Percentiles rank a stretch among this genome's conserved stretches.
Conservation (phyloP, 1,140 invertebrate genomes). For the Galleria mellonella region DNA sequence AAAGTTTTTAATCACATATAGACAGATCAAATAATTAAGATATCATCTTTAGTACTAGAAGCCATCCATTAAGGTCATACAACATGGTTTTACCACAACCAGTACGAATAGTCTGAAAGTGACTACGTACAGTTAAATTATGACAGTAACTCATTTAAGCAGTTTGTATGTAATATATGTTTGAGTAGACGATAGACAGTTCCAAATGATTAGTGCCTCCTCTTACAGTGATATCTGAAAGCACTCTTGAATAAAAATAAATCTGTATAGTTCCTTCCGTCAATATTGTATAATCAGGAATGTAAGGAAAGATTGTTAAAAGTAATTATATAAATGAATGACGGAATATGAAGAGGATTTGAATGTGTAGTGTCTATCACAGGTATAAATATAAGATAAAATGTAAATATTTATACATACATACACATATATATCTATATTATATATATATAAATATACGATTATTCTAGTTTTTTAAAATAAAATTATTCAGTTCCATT, state of each 20-base stretch:
- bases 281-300: background rate
- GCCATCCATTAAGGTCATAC: no score
- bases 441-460: conserved; percentile 19
- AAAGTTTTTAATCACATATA: background rate
- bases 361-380: conserved; percentile 10
- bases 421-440: conserved; percentile 27
- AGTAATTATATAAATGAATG: conserved; percentile 3
- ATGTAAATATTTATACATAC: conserved; percentile 47
- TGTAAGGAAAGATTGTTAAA: background rate
- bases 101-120: no score
- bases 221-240: conserved; percentile 9
- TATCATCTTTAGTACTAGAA: background rate
- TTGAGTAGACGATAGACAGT: background rate
- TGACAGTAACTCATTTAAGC: no score
- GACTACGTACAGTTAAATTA: no score
- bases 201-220: conserved; percentile 9
- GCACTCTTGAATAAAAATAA: background rate
- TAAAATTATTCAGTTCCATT: conserved; percentile 30
- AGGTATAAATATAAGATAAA: conserved; percentile 8
- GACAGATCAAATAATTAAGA: background rate
- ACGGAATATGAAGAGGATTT: conserved; percentile 16
- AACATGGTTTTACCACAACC: no score
- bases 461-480: conserved; percentile 31
- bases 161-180: no score
- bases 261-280: conserved; percentile 6